Conservation (phyloP, 1,140 invertebrate species). For the Ostrea edulis region DNA sequence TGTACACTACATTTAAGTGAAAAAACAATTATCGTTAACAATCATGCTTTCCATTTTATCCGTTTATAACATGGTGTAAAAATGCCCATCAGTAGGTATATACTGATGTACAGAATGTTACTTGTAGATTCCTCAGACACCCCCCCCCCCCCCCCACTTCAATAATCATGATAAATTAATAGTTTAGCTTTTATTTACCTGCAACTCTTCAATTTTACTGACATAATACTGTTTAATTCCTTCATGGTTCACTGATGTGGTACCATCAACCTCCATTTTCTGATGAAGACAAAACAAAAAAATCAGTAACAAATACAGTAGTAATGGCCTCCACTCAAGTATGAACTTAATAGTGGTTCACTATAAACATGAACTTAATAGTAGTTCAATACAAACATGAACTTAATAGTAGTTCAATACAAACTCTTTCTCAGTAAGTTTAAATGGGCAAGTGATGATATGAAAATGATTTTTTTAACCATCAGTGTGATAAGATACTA, state of each 20-base stretch:
- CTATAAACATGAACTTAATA: neutral
- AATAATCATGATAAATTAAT: neutral
- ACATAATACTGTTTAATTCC: slow-evolving; percentile 96
- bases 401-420: neutral
- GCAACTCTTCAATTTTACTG: slow-evolving; percentile 97
- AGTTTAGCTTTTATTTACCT: slow-evolving; percentile 78
- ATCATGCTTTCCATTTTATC: neutral
- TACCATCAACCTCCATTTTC: slow-evolving; percentile 91
- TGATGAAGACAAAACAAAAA: slow-evolving; percentile 78
- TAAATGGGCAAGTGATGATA: too few species aligned
- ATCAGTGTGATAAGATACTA: too few species aligned
- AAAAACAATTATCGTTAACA: too few species aligned
- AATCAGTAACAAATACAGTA: neutral
- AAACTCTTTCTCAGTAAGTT: too few species aligned
- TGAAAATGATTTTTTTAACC: too few species aligned
- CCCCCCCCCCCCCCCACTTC: neutral
- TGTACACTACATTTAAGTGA: too few species aligned
- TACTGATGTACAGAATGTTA: too few species aligned
- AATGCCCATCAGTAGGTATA: too few species aligned
- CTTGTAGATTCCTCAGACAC: too few species aligned
- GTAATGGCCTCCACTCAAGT: neutral
- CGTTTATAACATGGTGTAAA: too few species aligned
- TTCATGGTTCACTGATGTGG: slow-evolving; percentile 81
- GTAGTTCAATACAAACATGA: too few species aligned
- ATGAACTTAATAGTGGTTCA: neutral